Evolutionary conservation across 2,888 invertebrate genomes (phyloP).

Genomic region (Athrips mouffetella): DNA sequence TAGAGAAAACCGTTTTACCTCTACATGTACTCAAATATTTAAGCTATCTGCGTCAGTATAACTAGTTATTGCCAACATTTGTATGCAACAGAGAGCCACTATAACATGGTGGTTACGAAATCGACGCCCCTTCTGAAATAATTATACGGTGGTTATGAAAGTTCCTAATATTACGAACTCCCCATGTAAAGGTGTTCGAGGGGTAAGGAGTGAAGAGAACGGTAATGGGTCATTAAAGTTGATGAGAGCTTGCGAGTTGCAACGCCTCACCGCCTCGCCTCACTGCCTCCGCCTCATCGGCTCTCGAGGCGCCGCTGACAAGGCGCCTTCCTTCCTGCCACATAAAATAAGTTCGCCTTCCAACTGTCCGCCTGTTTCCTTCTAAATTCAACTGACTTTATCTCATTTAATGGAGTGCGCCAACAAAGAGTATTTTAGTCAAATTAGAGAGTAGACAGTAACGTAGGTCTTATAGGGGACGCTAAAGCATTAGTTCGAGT

Average conservation of each 20-base stretch:
- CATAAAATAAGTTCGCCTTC: conserved; percentile 41
- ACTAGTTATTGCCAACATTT: background rate
- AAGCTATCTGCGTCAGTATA: background rate
- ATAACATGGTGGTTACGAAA: conserved; percentile 58
- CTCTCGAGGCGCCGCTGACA: conserved; percentile 38
- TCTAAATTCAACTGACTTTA: conserved; percentile 10
- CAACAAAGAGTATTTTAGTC: conserved; percentile 2
- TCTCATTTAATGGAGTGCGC: conserved; percentile 10
- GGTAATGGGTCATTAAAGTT: conserved; percentile 76
- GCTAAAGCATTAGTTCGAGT: background rate
- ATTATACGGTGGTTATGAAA: conserved; percentile 64
- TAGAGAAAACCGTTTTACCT: too few species aligned
- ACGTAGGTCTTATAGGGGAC: conserved; percentile 4
- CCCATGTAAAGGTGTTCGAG: conserved; percentile 42
- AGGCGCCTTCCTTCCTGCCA: conserved; percentile 41
- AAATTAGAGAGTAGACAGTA: conserved; percentile 6
- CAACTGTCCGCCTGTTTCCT: conserved; percentile 16
- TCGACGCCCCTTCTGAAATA: conserved; percentile 69
- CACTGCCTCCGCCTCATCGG: conserved; percentile 23
- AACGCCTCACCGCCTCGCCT: conserved; percentile 38
- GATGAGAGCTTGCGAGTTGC: conserved; percentile 63
- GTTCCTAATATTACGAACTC: conserved; percentile 66
- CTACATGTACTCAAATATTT: too few species aligned
- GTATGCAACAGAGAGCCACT: conserved; percentile 19
- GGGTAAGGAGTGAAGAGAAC: conserved; percentile 28